Evolutionary conservation across 2,113 vertebrate genomes (phyloP), one percentile per base, ranked within the genome.

Genomic region (Zosterops hypoxanthus): DNA sequence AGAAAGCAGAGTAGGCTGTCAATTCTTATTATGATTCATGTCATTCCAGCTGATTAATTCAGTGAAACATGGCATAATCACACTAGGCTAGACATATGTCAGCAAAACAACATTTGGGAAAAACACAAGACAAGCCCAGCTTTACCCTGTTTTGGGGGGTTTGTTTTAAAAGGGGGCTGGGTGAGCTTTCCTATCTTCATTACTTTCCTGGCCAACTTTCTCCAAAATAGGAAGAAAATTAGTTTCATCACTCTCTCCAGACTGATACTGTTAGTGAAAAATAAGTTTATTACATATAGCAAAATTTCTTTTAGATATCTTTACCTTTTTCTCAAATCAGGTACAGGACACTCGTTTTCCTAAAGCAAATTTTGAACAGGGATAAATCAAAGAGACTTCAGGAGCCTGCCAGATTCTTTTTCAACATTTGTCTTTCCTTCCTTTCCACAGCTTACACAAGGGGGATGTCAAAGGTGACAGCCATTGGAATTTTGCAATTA

Each of bases 31-130:
- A 91, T 87, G 85, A 90, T 76, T 97, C 82, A 64, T 72, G 84
- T 56, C 87, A 76, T 93, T 93, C 88, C 93, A 64, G 52, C 73
- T 90, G 92, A 94, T 91, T 96, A 94, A 94, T 94, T 95, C 85
- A 79, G 36, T 90, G 96, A 95, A 96, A 96, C 82, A 72, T 80
- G 34, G 79, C 82, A 92, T 93, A 91, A 91, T 93, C 73, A 76
- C 90, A 79, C 68, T 33, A 68, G 73, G 85, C 82, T 88, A 93
- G 92, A 87, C 92, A 79, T 93, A 93, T 80, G 92, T 82, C 82
- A 95, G 73, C 92, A 93, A 47, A 95, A 85, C 2, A 6, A 68
- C 29, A 31, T 76, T 93, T 91, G 82, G 72, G 87, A 79, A 92
- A 92, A 87, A 76, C 41, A 71, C 39, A 61, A 36, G 49, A 82